phyloP scores from a whole-genome alignment of 64 coral and sea anemone genomes.

The Actinia tenebrosa region DNA sequence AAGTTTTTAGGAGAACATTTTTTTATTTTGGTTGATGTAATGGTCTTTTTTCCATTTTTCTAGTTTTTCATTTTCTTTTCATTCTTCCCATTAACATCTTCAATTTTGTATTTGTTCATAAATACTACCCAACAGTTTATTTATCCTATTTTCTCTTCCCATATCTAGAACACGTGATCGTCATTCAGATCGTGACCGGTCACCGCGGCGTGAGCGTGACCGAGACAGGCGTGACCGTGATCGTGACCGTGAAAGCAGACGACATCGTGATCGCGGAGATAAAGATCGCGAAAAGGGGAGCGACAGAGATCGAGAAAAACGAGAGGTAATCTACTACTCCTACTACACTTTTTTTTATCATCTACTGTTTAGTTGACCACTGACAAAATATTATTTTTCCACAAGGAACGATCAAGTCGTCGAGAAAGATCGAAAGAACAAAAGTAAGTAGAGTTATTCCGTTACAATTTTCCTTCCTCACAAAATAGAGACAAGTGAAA shows the following conservation, averaged over 20 bases:
- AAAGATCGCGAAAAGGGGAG: constrained; percentile 39
- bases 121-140: background rate
- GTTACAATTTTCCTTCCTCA: too few relatives aligned
- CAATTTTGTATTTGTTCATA: background rate
- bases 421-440: constrained; percentile 61
- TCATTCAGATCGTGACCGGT: constrained; percentile 50
- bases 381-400: background rate
- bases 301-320: constrained; percentile 45
- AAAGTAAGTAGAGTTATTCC: constrained; percentile 30
- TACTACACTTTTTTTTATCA: background rate
- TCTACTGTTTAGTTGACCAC: background rate
- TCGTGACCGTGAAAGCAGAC: constrained; percentile 48
- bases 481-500: too few relatives aligned
- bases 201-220: constrained; percentile 63
- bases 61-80: background rate
- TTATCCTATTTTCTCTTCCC: background rate
- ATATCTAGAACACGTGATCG: constrained; percentile 25
- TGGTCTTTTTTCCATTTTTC: background rate
- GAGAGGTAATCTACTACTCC: constrained; percentile 30
- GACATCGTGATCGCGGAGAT: constrained; percentile 50
- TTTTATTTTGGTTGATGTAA: background rate
- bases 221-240: constrained; percentile 45
- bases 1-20: background rate
- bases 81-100: background rate
- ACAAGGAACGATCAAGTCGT: constrained; percentile 51